A percentile compares a stretch with the other conserved stretches of the same genome.
Conservation (phyloP, 2,113 vertebrate species). For the Limnothrissa miodon region DNA sequence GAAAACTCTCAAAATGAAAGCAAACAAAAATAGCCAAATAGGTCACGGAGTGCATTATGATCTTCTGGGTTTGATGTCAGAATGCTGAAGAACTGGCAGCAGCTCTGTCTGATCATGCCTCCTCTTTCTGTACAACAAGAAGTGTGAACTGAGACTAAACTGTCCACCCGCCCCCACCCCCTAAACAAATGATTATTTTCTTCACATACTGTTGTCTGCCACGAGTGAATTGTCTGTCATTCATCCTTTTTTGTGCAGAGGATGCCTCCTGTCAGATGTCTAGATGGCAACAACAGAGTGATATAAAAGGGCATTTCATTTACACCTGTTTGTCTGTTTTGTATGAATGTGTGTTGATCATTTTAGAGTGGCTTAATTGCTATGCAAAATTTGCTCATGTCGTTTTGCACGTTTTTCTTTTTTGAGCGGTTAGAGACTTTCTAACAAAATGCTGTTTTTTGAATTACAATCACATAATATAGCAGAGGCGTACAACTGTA, state of each 20-base stretch:
- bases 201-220: not conserved
- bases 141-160: conserved; percentile 32
- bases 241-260: conserved; percentile 5
- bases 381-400: conserved; percentile 55
- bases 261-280: conserved; percentile 23
- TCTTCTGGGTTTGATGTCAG: conserved; percentile 14
- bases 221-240: conserved; percentile 14
- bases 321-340: conserved; percentile 42
- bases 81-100: conserved; percentile 37
- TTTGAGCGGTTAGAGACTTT: not conserved
- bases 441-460: not conserved
- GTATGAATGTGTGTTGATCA: conserved; percentile 39
- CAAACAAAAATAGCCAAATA: conserved; percentile 16
- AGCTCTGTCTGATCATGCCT: conserved; percentile 7
- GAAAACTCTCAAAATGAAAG: not conserved
- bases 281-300: not conserved
- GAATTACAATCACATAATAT: not conserved
- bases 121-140: conserved; percentile 7
- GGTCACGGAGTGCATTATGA: not conserved
- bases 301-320: conserved; percentile 38
- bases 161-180: conserved; percentile 52
- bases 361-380: conserved; percentile 47
- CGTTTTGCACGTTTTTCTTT: conserved; percentile 25
- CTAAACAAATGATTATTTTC: not conserved
- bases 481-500: not conserved